Evolutionary conservation across 2,888 invertebrate species (phyloP).

Genomic region (Craniophora ligustri): DNA sequence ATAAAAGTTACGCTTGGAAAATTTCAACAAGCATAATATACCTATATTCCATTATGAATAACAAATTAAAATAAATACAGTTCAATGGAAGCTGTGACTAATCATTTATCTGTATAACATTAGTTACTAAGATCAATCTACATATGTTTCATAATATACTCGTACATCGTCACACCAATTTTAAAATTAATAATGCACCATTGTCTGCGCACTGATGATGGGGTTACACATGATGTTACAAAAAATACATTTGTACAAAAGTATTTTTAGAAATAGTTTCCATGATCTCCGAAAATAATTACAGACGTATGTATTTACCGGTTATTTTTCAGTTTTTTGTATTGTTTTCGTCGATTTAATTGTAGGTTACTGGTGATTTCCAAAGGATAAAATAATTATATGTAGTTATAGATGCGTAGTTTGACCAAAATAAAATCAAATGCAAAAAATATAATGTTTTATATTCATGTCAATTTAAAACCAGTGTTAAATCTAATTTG

Average conservation of each 20-base stretch:
- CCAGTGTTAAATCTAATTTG: constrained; percentile 8
- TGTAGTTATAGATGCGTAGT: constrained; percentile 12
- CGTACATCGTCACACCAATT: constrained; percentile 9
- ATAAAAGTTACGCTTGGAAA: too few species aligned
- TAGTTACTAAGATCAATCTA: constrained; percentile 13
- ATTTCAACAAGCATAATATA: constrained; percentile 28
- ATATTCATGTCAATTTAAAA: constrained; percentile 20
- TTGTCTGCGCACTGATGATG: constrained; percentile 16
- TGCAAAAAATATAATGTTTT: constrained; percentile 6
- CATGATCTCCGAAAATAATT: not conserved
- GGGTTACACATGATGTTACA: constrained; percentile 3
- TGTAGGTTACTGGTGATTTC: constrained; percentile 21
- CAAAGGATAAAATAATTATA: constrained; percentile 24
- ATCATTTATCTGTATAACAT: constrained; percentile 25
- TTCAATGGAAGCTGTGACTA: constrained; percentile 39
- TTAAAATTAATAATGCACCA: constrained; percentile 15
- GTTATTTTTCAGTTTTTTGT: constrained; percentile 16
- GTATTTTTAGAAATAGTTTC: constrained; percentile 19
- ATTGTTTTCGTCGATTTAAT: constrained; percentile 29
- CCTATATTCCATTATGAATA: constrained; percentile 42
- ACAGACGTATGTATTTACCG: constrained; percentile 1
- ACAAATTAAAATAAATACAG: constrained; percentile 16
- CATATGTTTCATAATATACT: not conserved
- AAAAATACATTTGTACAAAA: constrained; percentile 16
- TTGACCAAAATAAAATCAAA: constrained; percentile 15